Percentiles rank a stretch among this genome's conserved stretches.
These are phyloP conservation scores for Euphydryas editha DNA, from an alignment of 2,888 invertebrate species.

Conservation along the genomic window DNA sequence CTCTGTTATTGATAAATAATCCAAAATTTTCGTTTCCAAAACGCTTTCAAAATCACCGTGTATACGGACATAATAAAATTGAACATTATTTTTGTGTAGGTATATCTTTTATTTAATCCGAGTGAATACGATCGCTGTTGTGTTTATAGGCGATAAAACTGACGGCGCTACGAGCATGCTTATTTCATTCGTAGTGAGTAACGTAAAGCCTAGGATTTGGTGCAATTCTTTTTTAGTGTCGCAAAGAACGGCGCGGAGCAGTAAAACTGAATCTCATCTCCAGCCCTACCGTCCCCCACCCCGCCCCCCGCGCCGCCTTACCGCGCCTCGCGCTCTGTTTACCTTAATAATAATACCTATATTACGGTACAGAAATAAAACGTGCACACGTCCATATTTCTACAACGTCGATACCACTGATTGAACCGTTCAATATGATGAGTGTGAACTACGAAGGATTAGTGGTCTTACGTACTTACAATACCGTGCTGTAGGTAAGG, in stretches of 20 bases:
- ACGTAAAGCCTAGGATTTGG: conserved; percentile 46
- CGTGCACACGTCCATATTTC: not conserved
- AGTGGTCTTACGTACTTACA: no score
- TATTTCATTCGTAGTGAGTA: not conserved
- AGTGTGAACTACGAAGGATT: no score
- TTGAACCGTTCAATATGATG: not conserved
- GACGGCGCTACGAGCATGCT: conserved; percentile 5
- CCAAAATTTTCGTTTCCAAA: no score
- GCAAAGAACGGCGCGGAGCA: conserved; percentile 41
- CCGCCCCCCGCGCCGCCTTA: not conserved
- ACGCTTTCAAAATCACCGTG: no score
- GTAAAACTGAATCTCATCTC: conserved; percentile 42
- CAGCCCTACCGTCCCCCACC: not conserved
- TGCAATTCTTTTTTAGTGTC: conserved; percentile 46
- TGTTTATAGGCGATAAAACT: conserved; percentile 3
- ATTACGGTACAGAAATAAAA: not conserved
- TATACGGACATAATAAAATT: not conserved
- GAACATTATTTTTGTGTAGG: not conserved
- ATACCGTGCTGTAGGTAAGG: no score
- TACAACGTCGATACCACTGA: not conserved
- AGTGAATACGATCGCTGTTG: not conserved
- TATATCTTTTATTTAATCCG: not conserved
- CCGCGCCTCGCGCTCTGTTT: not conserved
- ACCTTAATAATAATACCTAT: conserved; percentile 5
- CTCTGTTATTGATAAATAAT: no score